Evolutionary conservation across 2,797 vertebrate species (phyloP), one percentile per base, ranked within the genome.

Genomic region (Sebastes trivittatus): DNA sequence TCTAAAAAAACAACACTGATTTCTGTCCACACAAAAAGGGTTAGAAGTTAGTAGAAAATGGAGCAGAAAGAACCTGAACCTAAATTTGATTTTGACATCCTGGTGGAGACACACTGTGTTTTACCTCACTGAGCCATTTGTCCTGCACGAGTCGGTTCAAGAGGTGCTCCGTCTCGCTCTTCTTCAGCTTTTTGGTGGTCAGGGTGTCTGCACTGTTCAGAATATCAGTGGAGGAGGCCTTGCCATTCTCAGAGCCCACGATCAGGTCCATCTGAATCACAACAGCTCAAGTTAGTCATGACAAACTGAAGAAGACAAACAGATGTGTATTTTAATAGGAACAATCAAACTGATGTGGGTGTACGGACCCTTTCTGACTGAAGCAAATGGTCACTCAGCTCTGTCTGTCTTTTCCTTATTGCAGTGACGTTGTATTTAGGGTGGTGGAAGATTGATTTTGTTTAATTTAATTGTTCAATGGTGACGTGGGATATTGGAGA

Each of bases 81-180:
- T 6, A 20, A 62, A 62, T 13, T 0, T 10, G 2, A 36, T 1
- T 74, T 8, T 9, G 22, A 69, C 22, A 72, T 32, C 49, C 20
- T 11, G 3, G 7, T 9, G 23, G 63, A 9, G 38, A 55, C 46
- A 55, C 18, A 4, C 4, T 36, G 65, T 11, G 11, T 60, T 80
- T 80, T 94, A 98, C 98, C 97, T 98, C 97, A 66, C 89, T 95
- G 54, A 99, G 95, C 98, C 98, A 99, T 83, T 97, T 97, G 88
- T 97, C 97, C 1, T 96, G 95, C 34, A 98, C 98, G 11, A 99
- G 96, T 78, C 94, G 95, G 87, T 96, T 96, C 29, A 99, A 88
- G 22, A 98, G 94, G 20, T 97, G 95, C 84, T 99, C 97, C 0
- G 95, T 96, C 83, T 99, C 98, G n/a, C 96, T 97, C 91, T 99